These are phyloP conservation scores for Piaya cayana DNA, from an alignment of 2,113 vertebrate genomes.

Conservation along the genomic window DNA sequence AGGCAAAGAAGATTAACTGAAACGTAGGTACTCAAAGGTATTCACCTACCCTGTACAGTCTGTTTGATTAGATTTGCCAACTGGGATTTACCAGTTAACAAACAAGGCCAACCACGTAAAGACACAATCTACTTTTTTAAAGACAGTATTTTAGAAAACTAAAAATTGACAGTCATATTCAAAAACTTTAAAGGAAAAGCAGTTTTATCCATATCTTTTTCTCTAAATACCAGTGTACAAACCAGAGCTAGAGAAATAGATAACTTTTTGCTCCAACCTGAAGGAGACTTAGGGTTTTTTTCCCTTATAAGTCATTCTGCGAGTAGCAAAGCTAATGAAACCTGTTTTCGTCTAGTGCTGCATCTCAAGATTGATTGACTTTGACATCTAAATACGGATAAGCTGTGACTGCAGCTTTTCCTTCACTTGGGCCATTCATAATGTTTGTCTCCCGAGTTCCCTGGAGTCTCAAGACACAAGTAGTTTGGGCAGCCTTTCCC, in stretches of 20 bases:
- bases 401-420: neutral
- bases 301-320: neutral
- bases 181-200: neutral
- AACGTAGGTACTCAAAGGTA: neutral
- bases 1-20: neutral
- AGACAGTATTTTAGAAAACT: neutral
- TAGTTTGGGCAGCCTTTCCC: neutral
- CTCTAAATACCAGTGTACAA: neutral
- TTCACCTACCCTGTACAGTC: neutral
- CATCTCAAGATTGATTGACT: constrained; percentile 2
- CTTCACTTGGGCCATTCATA: neutral
- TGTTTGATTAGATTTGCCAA: neutral
- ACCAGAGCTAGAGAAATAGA: neutral
- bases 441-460: neutral
- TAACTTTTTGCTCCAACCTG: neutral
- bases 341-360: neutral
- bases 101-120: neutral
- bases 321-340: neutral
- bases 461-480: neutral
- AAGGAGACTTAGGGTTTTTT: neutral
- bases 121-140: neutral
- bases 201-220: neutral
- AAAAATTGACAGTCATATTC: neutral
- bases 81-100: neutral
- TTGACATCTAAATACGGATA: neutral